Conservation (phyloP, 2,888 invertebrate genomes). For the Pandemis cinnamomeana region DNA sequence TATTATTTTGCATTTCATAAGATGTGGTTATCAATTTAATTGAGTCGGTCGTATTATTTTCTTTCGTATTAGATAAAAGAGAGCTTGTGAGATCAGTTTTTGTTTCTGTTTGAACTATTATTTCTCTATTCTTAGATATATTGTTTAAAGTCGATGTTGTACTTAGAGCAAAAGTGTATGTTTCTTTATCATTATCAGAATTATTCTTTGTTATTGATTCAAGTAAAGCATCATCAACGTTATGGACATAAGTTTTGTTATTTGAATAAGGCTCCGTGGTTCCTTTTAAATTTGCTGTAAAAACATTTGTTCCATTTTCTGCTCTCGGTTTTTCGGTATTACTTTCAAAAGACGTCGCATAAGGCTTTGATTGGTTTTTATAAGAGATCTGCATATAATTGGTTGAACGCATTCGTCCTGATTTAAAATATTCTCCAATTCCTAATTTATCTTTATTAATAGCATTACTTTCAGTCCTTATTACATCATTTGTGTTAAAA, state of each 20-base stretch:
- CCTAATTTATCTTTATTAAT: background rate
- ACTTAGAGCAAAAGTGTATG: background rate
- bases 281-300: background rate
- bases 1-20: background rate
- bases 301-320: background rate
- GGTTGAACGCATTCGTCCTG: background rate
- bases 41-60: background rate
- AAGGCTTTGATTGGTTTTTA: no score
- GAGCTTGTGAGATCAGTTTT: background rate
- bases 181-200: background rate
- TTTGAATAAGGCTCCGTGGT: background rate
- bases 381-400: background rate
- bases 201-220: background rate
- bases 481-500: background rate
- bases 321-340: background rate
- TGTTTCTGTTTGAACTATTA: background rate
- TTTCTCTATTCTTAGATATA: background rate
- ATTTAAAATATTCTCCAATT: background rate
- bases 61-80: background rate
- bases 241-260: background rate
- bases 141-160: background rate
- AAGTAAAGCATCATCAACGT: background rate
- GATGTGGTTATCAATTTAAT: background rate
- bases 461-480: background rate
- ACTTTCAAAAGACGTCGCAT: background rate